phyloP scores from a whole-genome alignment of 2,113 vertebrate species.

The Tor tambroides region DNA sequence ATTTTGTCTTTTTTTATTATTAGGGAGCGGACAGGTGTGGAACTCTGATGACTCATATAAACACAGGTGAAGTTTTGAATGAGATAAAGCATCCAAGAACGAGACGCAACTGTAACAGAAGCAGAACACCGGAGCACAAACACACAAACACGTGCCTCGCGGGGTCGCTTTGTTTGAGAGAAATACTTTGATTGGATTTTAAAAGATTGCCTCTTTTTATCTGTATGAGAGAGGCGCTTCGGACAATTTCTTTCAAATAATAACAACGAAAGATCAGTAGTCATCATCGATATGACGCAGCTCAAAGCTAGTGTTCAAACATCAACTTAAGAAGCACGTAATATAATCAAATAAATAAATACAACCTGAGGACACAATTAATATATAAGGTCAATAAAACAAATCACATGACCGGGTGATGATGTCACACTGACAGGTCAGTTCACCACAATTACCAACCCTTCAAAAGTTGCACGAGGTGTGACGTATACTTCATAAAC shows the following conservation, averaged over 20 bases:
- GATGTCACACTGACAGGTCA: slow-evolving; percentile 8
- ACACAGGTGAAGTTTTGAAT: slow-evolving; percentile 39
- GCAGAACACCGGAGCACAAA: slow-evolving; percentile 45
- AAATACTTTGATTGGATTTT: not conserved
- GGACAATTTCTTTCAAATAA: not conserved
- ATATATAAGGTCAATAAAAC: slow-evolving; percentile 30
- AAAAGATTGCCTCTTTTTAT: not conserved
- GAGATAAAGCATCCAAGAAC: slow-evolving; percentile 48
- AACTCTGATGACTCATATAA: slow-evolving; percentile 43
- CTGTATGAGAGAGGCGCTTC: not conserved
- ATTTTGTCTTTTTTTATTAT: slow-evolving; percentile 48
- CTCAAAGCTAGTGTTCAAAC: slow-evolving; percentile 2
- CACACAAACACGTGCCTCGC: slow-evolving; percentile 38
- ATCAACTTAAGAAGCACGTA: slow-evolving; percentile 51
- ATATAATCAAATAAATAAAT: slow-evolving; percentile 75
- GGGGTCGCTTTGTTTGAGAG: slow-evolving; percentile 40
- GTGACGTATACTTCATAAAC: not conserved
- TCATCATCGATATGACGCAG: slow-evolving; percentile 25
- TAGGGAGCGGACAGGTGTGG: not conserved
- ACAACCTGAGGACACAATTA: slow-evolving; percentile 75
- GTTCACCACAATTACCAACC: slow-evolving; percentile 11
- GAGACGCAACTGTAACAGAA: slow-evolving; percentile 48
- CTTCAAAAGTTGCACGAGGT: slow-evolving; percentile 48
- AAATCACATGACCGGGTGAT: not conserved
- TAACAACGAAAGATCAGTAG: slow-evolving; percentile 7